Base-by-base conservation (phyloP, 2,888 invertebrate species). In the Standfussiana lucernea region DNA sequence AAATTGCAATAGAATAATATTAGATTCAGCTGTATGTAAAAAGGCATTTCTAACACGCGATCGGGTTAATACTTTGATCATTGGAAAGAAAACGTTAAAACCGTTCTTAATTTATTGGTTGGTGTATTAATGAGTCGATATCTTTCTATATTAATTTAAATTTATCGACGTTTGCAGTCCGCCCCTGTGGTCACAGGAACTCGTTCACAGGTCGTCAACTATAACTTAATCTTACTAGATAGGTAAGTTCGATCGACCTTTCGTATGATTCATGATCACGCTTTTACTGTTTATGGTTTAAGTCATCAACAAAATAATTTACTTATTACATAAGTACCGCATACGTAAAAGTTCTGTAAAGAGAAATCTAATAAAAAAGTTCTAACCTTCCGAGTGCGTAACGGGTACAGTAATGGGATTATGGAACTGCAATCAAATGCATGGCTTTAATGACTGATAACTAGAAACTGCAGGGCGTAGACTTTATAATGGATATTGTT, bases 141-240 rank as follows among this genome's bases (percentile, higher is more conserved):
- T 83, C 37, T 75, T 84, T 82, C 78, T 87, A 71, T 85, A 84
- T 85, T 83, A 72, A 80, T 86, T 79, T 79, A 50, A 71, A 77
- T 77, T 75, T 76, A 83, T 86, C 42, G 59, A 50, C 40, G 61
- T 74, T 67, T 74, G 74, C 61, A 93, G 85, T 94, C 84, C 95
- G 89, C 78, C 90, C 90, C 95, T 93, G 92, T 86, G 64, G 86
- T 86, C 89, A 88, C 88, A 91, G 89, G 88, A 93, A 92, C 92
- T 91, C 91, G 93, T 93, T 93, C 91, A 91, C 90, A 90, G 92
- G 90, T 93, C 93, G 93, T 94, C 95, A 93, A 94, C 91, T 92
- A 93, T 92, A 93, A 92, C 92, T 93, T 94, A 93, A 94, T 94
- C 92, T 92, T 88, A 83, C 82, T 83, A 89, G 87, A 86, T 85